A percentile compares a stretch with the other conserved stretches of the same genome.
These are phyloP conservation scores for Ceyx erithaca DNA, from an alignment of 2,797 vertebrate species.

Conservation along the genomic window DNA sequence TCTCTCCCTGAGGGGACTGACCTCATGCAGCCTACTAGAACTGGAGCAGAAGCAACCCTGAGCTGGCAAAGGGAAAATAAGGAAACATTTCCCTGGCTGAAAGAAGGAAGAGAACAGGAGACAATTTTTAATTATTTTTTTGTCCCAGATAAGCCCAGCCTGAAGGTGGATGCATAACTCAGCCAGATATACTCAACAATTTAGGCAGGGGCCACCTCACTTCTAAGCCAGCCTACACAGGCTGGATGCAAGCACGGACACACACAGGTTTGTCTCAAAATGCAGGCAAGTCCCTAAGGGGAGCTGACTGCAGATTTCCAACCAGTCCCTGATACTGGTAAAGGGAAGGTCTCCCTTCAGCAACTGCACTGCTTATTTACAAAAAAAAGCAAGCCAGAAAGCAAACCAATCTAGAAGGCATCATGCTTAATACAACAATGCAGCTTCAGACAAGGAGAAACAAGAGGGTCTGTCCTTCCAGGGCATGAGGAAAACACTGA, in stretches of 20 bases:
- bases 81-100: neutral
- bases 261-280: neutral
- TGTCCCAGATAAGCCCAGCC: neutral
- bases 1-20: neutral
- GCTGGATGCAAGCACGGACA: neutral
- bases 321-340: neutral
- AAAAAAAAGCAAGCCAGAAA: neutral
- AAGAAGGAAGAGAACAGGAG: neutral
- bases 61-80: neutral
- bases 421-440: neutral
- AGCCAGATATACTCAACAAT: accelerated
- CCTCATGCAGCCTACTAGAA: neutral
- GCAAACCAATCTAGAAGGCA: neutral
- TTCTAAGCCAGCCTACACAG: neutral
- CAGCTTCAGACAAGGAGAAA: neutral
- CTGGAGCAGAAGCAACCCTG: neutral
- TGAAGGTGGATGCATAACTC: accelerated
- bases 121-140: neutral
- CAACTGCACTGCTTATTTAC: neutral
- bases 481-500: neutral
- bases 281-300: neutral
- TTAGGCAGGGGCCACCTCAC: neutral
- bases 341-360: neutral
- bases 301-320: neutral
- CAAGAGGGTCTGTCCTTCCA: neutral